Evolutionary conservation across 2,888 invertebrate species (phyloP).

Genomic region (Drosophila ezoana): DNA sequence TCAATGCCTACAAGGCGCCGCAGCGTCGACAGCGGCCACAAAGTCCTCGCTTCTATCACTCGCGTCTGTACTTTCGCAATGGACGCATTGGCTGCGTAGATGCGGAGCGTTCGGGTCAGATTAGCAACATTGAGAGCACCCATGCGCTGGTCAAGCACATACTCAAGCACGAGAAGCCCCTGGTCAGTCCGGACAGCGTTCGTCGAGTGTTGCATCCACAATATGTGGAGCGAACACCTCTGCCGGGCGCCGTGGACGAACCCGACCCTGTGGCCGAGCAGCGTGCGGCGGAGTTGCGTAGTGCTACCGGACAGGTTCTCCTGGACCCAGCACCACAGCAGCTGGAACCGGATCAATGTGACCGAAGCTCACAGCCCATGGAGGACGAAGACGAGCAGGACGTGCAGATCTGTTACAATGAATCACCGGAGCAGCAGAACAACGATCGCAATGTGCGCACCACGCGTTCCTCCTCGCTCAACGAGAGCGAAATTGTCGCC

Average conservation of each 20-base stretch:
- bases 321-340: slow-evolving; percentile 23
- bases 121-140: slow-evolving; percentile 84
- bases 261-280: slow-evolving; percentile 62
- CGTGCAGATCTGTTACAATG: slow-evolving; percentile 83
- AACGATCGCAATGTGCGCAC: slow-evolving; percentile 80
- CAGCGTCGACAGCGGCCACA: slow-evolving; percentile 67
- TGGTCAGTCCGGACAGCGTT: slow-evolving; percentile 84
- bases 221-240: slow-evolving; percentile 60
- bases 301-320: slow-evolving; percentile 66
- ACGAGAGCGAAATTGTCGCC: slow-evolving; percentile 78
- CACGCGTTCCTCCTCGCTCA: slow-evolving; percentile 64
- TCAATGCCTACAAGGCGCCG: slow-evolving; percentile 82
- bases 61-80: slow-evolving; percentile 84
- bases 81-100: slow-evolving; percentile 85
- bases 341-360: slow-evolving; percentile 52
- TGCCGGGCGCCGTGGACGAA: slow-evolving; percentile 68
- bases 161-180: slow-evolving; percentile 83
- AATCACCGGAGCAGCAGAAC: slow-evolving; percentile 82
- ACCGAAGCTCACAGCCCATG: slow-evolving; percentile 65
- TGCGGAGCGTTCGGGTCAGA: slow-evolving; percentile 79
- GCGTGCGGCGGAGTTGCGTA: slow-evolving; percentile 51
- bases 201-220: slow-evolving; percentile 77
- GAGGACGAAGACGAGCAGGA: slow-evolving; percentile 81
- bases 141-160: slow-evolving; percentile 85
- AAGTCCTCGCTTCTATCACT: slow-evolving; percentile 83